Base-by-base conservation (phyloP, 1,140 invertebrate genomes). In the Chelonus insularis region DNA sequence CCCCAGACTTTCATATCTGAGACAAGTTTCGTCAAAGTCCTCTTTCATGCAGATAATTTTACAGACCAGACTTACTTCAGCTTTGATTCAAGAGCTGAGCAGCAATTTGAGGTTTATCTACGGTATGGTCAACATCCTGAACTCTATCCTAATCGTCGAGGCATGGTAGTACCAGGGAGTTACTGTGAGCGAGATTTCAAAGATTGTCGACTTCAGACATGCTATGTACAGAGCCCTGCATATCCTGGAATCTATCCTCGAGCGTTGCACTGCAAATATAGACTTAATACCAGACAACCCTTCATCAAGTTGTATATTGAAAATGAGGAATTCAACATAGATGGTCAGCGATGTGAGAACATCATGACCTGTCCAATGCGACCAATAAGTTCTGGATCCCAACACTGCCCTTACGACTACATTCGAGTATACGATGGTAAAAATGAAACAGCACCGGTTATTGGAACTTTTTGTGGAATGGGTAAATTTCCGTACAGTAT, bases 311-410 rank as follows among this genome's bases (percentile, higher is more conserved):
- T 96, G 32, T 94, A 95, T 81, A 93, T 94, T 66, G 92, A 95
- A 75, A 94, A 95, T 71, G 92, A 95, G 74, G 92, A 94, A 75
- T 95, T 96, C 80, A 94, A 95, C 69, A 93, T 96, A 57, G 94
- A 96, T 70, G 94, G 94, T 0, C 93, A 95, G 70, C 84, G 93
- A 51, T 96, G 94, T 73, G 94, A 96, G 75, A 95, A 95, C 75
- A 93, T 95, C 62, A 94, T 96, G 89, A 93, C 93, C 1, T 96
- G 94, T 72, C 94, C 94, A 9, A 95, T 96, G 87, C 84, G 93
- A 62, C 92, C 92, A 0, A 93, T 95, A 41, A 91, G 90, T 32
- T 93, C 91, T 62, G 91, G 91, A 36, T 86, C 89, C 39, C 88
- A 93, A 67, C 90, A 93, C 68, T 96, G 94, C 75, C 93, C 93